Percentiles rank a stretch among this genome's conserved stretches.
Evolutionary conservation across 35 echinoderm and acorn worm species (phyloP).

Genomic region (Lytechinus variegatus): DNA sequence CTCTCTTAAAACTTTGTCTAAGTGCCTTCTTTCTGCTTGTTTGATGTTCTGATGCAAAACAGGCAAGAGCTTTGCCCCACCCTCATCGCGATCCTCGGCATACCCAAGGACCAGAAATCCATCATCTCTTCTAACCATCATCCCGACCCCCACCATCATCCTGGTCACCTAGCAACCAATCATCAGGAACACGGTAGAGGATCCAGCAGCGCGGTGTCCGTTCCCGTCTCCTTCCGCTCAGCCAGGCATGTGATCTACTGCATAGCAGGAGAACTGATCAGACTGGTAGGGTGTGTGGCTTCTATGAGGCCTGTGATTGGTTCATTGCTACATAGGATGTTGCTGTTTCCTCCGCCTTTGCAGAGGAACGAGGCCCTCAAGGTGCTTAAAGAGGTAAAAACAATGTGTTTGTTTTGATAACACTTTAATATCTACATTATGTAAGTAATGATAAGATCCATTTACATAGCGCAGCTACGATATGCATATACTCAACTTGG

Average conservation of each 20-base stretch:
- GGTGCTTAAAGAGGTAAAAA: slow-evolving; percentile 79
- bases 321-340: slow-evolving; percentile 86
- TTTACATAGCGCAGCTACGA: no score
- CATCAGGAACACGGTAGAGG: slow-evolving; percentile 88
- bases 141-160: slow-evolving; percentile 24
- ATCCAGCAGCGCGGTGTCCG: slow-evolving; percentile 77
- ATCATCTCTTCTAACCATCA: slow-evolving; percentile 67
- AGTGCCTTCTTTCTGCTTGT: not conserved
- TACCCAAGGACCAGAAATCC: slow-evolving; percentile 87
- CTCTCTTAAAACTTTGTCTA: not conserved
- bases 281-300: slow-evolving; percentile 85
- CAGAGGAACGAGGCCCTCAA: slow-evolving; percentile 96
- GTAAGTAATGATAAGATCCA: no score
- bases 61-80: slow-evolving; percentile 96
- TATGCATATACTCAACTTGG: no score
- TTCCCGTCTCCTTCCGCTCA: slow-evolving; percentile 65
- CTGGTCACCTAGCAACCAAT: slow-evolving; percentile 41
- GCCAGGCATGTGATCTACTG: slow-evolving; percentile 79
- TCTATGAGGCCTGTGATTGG: slow-evolving; percentile 89
- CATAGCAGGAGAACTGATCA: slow-evolving; percentile 82
- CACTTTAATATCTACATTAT: no score
- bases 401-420: not conserved
- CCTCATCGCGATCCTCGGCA: slow-evolving; percentile 92
- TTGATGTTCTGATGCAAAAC: not conserved
- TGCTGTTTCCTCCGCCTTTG: slow-evolving; percentile 90